A percentile compares a stretch with the other conserved stretches of the same genome.
Evolutionary conservation across 2,888 invertebrate genomes (phyloP).

Genomic region (Crioceris asparagi): DNA sequence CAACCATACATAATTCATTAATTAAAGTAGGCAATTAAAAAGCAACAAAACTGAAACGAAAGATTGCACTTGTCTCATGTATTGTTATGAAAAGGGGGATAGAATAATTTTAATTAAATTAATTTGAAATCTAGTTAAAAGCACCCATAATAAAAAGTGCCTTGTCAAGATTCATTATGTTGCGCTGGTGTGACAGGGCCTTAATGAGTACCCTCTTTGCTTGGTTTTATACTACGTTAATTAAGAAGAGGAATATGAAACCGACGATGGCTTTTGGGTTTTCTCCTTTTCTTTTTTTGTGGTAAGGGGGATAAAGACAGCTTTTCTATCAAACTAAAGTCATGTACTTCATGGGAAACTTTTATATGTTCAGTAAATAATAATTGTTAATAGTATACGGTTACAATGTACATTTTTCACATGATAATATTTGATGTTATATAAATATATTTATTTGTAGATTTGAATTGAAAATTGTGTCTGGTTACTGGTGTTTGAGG

Average conservation of each 20-base stretch:
- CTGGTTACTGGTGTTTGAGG: too few species aligned
- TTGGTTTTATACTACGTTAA: conserved; percentile 35
- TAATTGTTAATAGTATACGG: too few species aligned
- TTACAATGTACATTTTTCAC: too few species aligned
- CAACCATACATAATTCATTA: conserved; percentile 25
- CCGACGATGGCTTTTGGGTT: too few species aligned
- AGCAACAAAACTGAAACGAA: conserved; percentile 24
- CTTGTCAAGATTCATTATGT: conserved; percentile 39
- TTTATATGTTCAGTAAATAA: too few species aligned
- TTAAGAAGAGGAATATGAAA: conserved; percentile 37
- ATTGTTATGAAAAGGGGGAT: conserved; percentile 23
- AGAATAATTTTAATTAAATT: conserved; percentile 37
- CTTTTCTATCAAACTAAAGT: too few species aligned
- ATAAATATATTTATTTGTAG: too few species aligned
- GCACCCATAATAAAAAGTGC: conserved; percentile 36
- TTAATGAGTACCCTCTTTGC: conserved; percentile 37
- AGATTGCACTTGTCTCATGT: conserved; percentile 18
- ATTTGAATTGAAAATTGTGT: too few species aligned
- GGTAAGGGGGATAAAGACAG: too few species aligned
- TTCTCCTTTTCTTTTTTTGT: too few species aligned
- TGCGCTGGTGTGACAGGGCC: conserved; percentile 36
- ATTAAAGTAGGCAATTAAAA: conserved; percentile 29
- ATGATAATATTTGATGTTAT: too few species aligned
- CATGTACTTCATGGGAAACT: too few species aligned
- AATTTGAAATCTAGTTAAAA: conserved; percentile 37